phyloP scores from a whole-genome alignment of 2,888 invertebrate species.

The Conomelus anceps region DNA sequence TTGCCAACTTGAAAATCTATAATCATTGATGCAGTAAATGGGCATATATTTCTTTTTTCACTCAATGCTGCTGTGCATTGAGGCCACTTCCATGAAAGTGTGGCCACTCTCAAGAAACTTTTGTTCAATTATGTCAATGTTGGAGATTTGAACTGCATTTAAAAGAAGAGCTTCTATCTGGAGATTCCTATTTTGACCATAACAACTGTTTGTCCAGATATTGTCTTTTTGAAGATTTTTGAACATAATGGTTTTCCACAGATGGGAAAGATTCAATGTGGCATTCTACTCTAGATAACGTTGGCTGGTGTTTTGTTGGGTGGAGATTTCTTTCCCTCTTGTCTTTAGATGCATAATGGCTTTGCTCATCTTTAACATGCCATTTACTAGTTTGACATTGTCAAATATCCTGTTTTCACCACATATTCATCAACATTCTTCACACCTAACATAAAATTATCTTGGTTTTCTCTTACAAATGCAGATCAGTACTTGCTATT shows the following conservation, averaged over 20 bases:
- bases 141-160: neutral
- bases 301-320: slow-evolving; percentile 3
- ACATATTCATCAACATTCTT: no score
- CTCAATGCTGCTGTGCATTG: neutral
- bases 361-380: no score
- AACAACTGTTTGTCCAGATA: neutral
- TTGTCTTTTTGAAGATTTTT: neutral
- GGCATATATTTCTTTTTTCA: no score
- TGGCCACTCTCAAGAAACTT: slow-evolving; percentile 9
- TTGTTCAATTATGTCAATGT: slow-evolving; percentile 9
- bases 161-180: slow-evolving; percentile 5
- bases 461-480: no score
- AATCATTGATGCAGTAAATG: no score
- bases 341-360: neutral
- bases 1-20: no score
- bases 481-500: no score
- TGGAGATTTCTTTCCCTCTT: slow-evolving; percentile 10
- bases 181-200: slow-evolving; percentile 8
- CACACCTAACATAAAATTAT: no score
- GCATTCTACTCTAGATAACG: neutral
- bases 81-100: slow-evolving; percentile 10
- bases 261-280: slow-evolving; percentile 6
- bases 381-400: no score
- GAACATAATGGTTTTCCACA: neutral
- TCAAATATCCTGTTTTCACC: no score